A percentile compares a stretch with the other conserved stretches of the same genome.
Conservation (phyloP, 2,888 invertebrate genomes). For the Oligia strigilis region DNA sequence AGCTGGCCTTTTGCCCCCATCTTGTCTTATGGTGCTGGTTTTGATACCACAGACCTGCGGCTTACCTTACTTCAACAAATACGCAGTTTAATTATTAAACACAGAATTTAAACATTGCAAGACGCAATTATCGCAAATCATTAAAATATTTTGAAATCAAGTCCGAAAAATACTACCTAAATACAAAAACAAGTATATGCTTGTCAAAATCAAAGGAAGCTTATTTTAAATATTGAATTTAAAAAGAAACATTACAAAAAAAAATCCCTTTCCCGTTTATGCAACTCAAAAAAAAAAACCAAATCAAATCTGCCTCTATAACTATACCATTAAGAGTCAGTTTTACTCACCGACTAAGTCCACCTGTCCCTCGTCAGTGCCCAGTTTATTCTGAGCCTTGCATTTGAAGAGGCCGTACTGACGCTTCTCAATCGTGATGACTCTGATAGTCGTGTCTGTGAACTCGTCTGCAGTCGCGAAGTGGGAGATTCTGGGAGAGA, state of each 20-base stretch:
- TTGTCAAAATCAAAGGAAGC: constrained; percentile 2
- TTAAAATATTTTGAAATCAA: background rate
- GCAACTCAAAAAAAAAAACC: constrained; percentile 2
- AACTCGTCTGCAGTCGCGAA: constrained; percentile 98
- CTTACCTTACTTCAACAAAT: background rate
- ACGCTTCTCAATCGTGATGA: constrained; percentile 97
- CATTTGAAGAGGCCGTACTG: constrained; percentile 97
- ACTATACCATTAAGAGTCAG: too few relatives aligned
- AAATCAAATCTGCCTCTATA: background rate
- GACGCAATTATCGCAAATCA: background rate
- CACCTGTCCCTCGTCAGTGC: constrained; percentile 94
- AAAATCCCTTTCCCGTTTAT: background rate
- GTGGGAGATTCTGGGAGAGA: constrained; percentile 93
- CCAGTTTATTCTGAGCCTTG: constrained; percentile 97
- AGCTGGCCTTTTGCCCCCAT: background rate
- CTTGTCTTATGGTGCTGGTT: background rate
- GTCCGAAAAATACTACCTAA: background rate
- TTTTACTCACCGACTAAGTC: constrained; percentile 94
- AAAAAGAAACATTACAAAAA: background rate
- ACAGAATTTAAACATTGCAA: background rate
- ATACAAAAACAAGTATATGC: background rate
- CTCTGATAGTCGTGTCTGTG: constrained; percentile 96
- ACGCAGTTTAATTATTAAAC: too few relatives aligned
- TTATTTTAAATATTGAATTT: constrained; percentile 1
- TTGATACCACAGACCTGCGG: background rate